A percentile compares a stretch with the other conserved stretches of the same genome.
These are phyloP conservation scores for Aurelia sp. DNA, from an alignment of 30 jellyfish, hydroid and myxozoan species.

Conservation along the genomic window DNA sequence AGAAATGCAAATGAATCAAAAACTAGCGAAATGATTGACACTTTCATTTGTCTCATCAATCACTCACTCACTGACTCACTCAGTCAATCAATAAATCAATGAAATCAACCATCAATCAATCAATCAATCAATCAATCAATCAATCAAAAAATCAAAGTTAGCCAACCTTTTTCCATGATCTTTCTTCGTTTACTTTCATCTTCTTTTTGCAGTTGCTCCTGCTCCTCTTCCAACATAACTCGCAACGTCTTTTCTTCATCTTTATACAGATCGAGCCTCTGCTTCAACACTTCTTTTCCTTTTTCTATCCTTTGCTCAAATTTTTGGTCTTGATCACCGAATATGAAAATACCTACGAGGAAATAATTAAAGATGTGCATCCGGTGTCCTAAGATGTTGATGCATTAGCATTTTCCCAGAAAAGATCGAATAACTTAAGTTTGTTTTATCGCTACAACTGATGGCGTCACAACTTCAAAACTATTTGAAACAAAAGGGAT, in stretches of 20 bases:
- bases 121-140: not conserved
- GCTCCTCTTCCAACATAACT: slow-evolving; percentile 85
- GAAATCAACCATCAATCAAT: not conserved
- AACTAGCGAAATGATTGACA: too few species aligned
- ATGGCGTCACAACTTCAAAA: too few species aligned
- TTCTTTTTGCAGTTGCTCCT: slow-evolving; percentile 61
- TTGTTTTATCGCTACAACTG: too few species aligned
- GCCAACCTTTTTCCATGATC: slow-evolving; percentile 67
- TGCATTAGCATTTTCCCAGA: too few species aligned
- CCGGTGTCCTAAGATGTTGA: too few species aligned
- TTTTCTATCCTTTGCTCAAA: slow-evolving; percentile 56
- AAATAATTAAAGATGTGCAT: not conserved
- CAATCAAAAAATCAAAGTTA: not conserved
- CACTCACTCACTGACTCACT: not conserved
- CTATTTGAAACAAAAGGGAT: too few species aligned
- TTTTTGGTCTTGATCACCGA: slow-evolving; percentile 66
- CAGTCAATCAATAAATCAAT: not conserved
- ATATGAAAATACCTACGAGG: slow-evolving; percentile 63
- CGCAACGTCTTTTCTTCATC: slow-evolving; percentile 82
- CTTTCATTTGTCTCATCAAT: too few species aligned
- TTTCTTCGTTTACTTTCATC: slow-evolving; percentile 77
- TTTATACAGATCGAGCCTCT: slow-evolving; percentile 63
- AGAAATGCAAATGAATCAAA: too few species aligned
- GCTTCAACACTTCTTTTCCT: slow-evolving; percentile 25
- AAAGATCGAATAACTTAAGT: too few species aligned